These are phyloP conservation scores for Argyresthia albistria DNA, from an alignment of 2,888 invertebrate genomes.

Conservation along the genomic window DNA sequence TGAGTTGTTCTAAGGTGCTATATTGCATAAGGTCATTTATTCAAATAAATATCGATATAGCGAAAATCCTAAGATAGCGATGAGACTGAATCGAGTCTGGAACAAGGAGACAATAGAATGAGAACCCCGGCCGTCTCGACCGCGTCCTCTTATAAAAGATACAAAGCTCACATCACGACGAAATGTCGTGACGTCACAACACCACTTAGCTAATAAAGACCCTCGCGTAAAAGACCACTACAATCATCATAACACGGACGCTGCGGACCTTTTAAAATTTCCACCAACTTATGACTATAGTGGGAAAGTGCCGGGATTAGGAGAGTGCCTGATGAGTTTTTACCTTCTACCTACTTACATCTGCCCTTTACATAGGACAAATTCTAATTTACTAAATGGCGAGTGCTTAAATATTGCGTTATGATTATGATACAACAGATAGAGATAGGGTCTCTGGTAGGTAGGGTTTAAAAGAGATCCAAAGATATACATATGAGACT, in stretches of 20 bases:
- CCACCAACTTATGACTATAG: conserved; percentile 13
- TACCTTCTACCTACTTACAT: too few species aligned
- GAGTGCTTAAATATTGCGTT: too few species aligned
- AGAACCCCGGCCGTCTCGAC: neutral
- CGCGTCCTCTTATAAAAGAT: conserved; percentile 35
- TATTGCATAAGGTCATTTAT: neutral
- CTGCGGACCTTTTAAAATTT: conserved; percentile 46
- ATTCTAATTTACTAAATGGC: too few species aligned
- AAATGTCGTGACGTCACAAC: conserved; percentile 36
- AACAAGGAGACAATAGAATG: neutral
- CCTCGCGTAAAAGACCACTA: conserved; percentile 59
- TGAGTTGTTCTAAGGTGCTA: too few species aligned
- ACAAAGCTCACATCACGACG: conserved; percentile 35
- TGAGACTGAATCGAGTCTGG: too few species aligned
- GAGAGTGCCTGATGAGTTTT: neutral
- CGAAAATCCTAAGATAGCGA: neutral
- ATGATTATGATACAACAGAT: too few species aligned
- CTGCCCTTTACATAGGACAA: too few species aligned
- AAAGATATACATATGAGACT: too few species aligned
- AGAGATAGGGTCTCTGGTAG: too few species aligned
- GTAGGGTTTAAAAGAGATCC: too few species aligned
- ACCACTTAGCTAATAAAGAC: conserved; percentile 58
- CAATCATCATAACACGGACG: conserved; percentile 60
- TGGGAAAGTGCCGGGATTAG: neutral
- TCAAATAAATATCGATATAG: neutral